Conservation (phyloP, 2,888 invertebrate species). For the Julus scandinavius region DNA sequence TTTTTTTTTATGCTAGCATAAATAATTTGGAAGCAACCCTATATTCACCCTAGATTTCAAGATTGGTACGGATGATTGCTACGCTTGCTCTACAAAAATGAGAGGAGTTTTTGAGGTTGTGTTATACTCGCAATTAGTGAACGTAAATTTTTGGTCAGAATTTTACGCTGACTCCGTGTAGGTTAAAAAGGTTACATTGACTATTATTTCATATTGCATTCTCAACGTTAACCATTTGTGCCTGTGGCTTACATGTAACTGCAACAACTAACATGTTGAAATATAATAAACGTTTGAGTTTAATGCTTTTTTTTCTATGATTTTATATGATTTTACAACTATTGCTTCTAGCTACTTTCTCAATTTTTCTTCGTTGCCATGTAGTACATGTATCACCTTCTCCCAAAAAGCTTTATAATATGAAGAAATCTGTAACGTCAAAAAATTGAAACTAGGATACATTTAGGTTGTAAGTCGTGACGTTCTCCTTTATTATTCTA, state of each 20-base stretch:
- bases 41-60: conserved; percentile 11
- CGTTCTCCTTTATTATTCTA: neutral
- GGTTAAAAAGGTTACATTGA: neutral
- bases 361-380: neutral
- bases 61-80: neutral
- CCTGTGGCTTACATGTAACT: neutral
- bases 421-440: neutral
- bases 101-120: conserved; percentile 28
- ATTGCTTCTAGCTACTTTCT: neutral
- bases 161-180: neutral
- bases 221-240: neutral
- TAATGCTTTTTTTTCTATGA: neutral
- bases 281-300: neutral
- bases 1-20: conserved; percentile 5
- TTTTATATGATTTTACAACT: neutral
- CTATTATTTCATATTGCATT: conserved; percentile 4
- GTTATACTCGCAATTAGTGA: conserved; percentile 26
- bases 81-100: conserved; percentile 31
- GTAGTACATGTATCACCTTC: neutral
- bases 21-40: conserved; percentile 45
- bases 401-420: neutral
- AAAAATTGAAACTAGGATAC: neutral
- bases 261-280: neutral
- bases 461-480: neutral
- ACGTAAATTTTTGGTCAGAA: neutral